Conservation (phyloP, 2,797 vertebrate species). For the Yasuhikotakia modesta region DNA sequence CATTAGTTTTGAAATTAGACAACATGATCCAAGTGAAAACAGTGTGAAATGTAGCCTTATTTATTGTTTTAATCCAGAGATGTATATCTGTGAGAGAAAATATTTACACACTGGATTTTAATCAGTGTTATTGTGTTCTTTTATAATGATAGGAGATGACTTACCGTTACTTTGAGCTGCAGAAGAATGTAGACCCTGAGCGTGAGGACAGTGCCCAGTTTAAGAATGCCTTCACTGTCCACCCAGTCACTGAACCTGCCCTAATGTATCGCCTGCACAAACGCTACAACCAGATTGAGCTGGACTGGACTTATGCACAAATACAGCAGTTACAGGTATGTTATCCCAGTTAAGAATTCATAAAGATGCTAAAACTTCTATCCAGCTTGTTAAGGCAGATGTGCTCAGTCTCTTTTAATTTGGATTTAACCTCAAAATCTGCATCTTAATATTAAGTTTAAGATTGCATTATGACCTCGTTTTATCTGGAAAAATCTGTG, state of each 20-base stretch:
- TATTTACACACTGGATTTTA: neutral
- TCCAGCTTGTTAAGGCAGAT: neutral
- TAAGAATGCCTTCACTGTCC: slow-evolving; percentile 85
- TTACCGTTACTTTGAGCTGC: slow-evolving; percentile 88
- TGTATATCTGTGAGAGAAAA: neutral
- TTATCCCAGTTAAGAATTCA: neutral
- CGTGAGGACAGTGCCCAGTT: slow-evolving; percentile 85
- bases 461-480: slow-evolving; percentile 6
- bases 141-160: slow-evolving; percentile 82
- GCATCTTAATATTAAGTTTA: neutral
- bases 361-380: neutral
- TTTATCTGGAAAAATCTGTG: neutral
- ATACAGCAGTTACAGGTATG: slow-evolving; percentile 93
- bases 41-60: too few relatives aligned
- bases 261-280: slow-evolving; percentile 96
- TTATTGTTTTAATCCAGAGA: neutral
- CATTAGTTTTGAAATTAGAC: too few relatives aligned
- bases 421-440: neutral
- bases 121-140: slow-evolving; percentile 30
- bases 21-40: too few relatives aligned
- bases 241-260: slow-evolving; percentile 86
- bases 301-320: slow-evolving; percentile 86
- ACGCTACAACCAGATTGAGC: slow-evolving; percentile 89
- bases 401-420: neutral
- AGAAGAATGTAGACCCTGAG: slow-evolving; percentile 90